A percentile compares a stretch with the other conserved stretches of the same genome.
phyloP scores from a whole-genome alignment of 2,888 invertebrate genomes.

The Heliconius hortense region DNA sequence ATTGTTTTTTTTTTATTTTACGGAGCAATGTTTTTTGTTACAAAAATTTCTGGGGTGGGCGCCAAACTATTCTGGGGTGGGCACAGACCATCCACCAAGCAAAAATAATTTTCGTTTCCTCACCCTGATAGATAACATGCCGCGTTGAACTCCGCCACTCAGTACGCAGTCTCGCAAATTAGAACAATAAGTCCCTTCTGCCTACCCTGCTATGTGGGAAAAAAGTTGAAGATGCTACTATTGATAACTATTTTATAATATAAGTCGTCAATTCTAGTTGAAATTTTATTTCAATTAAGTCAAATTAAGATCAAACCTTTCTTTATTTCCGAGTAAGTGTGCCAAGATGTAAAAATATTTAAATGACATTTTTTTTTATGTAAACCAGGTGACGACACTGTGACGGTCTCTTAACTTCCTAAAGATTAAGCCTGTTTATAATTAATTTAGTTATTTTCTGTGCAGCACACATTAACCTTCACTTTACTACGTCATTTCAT shows the following conservation, averaged over 20 bases:
- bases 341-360: not conserved
- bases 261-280: not conserved
- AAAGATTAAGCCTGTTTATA: constrained; percentile 11
- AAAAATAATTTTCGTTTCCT: not conserved
- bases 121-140: not conserved
- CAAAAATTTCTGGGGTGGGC: no score
- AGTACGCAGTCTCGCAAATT: not conserved
- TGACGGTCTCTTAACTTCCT: constrained; percentile 1
- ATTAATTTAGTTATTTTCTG: not conserved
- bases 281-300: not conserved
- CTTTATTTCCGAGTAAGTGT: not conserved
- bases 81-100: no score
- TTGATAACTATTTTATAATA: no score
- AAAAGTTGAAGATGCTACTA: not conserved
- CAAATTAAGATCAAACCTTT: not conserved
- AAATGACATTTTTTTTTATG: constrained; percentile 11
- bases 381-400: constrained; percentile 13
- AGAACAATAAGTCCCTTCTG: not conserved
- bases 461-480: not conserved
- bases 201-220: not conserved
- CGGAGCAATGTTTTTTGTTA: no score
- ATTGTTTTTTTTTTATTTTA: no score
- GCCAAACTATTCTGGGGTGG: no score
- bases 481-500: not conserved
- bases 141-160: not conserved